Evolutionary conservation across 2,888 invertebrate species (phyloP), one percentile per base, ranked within the genome.

Genomic region (Clusia tigrina): DNA sequence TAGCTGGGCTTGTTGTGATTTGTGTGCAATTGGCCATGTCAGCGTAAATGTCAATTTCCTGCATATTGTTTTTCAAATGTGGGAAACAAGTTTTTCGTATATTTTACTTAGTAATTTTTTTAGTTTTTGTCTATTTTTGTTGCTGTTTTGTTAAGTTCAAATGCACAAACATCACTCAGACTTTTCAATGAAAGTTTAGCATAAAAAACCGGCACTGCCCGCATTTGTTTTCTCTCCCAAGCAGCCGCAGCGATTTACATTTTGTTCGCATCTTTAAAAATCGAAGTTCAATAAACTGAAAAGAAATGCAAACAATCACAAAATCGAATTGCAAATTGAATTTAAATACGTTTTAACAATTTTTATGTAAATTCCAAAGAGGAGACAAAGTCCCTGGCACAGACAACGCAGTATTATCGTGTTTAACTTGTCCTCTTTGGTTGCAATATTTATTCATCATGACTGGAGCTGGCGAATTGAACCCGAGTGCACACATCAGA

Each of bases 1-100:
- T 55, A 12, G 15, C 42, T 20, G 2, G 5, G 37, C 32, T 22
- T 2, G n/a, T 25, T n/a, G 24, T 24, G n/a, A 55, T 42, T 42
- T 2, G 23, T 38, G 12, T 24, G 53, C 24, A 42, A 52, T 32
- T 24, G 58, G 10, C 26, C 24, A 23, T 32, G 58, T 17, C 56
- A 38, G 38, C 38, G 23, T 1, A 56, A 56, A 56, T 56, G 56
- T 56, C 56, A 23, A 42, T 56, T 56, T 56, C 42, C 38, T 25
- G 12, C 25, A n/a, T 17, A 24, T 53, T 53, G 15, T 53, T 53
- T 53, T n/a, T n/a, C 25, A 15, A 24, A 15, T 53, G 15, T 53
- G 15, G 23, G 53, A 23, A 6, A 3, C 24, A 15, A 15, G 10
- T 5, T 38, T 12, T 18, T n/a, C 15, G 37, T 25, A 17, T 24